Conservation (phyloP, 2,888 invertebrate species). For the Helicoverpa assulta region DNA sequence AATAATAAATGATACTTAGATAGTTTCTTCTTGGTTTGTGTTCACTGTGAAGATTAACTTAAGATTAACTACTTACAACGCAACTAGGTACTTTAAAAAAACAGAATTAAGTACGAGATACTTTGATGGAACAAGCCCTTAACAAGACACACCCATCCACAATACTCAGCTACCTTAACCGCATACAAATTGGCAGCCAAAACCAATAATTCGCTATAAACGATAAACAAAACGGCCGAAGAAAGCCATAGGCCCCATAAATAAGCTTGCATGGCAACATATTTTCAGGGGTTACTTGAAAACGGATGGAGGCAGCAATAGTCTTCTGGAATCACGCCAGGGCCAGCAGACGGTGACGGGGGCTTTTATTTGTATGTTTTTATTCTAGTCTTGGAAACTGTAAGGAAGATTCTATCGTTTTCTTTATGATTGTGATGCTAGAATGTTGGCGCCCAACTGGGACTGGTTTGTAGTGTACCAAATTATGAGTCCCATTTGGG, state of each 20-base stretch:
- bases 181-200: conserved; percentile 27
- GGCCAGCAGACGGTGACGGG: conserved; percentile 52
- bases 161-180: neutral
- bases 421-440: neutral
- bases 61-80: too few species aligned
- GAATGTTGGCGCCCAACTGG: conserved; percentile 49
- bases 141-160: neutral
- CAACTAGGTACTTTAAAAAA: too few species aligned
- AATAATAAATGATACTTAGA: too few species aligned
- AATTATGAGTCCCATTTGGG: neutral
- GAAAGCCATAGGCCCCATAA: conserved; percentile 73
- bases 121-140: neutral
- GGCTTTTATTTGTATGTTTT: conserved; percentile 58
- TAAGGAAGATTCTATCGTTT: conserved; percentile 7
- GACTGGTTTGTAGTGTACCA: conserved; percentile 3
- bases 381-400: conserved; percentile 26
- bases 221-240: conserved; percentile 37
- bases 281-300: conserved; percentile 75
- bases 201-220: conserved; percentile 19
- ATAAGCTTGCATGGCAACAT: conserved; percentile 71
- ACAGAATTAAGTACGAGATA: neutral
- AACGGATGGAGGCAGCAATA: conserved; percentile 75
- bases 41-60: too few species aligned
- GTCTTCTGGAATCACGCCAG: conserved; percentile 67
- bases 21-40: too few species aligned